These are phyloP conservation scores for Phrixothrix hirtus DNA, from an alignment of 2,888 invertebrate species.

Conservation along the genomic window DNA sequence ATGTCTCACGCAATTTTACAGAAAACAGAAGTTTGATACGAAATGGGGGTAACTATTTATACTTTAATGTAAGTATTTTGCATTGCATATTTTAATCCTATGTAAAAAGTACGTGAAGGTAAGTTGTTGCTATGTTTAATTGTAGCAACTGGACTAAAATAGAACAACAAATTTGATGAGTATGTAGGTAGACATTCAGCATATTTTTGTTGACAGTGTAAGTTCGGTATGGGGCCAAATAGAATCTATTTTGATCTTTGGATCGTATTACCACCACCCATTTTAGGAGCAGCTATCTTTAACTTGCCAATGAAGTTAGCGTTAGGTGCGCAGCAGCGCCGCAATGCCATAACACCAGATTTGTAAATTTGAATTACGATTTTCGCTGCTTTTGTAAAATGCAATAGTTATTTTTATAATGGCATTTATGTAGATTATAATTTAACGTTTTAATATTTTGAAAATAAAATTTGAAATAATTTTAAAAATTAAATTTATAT, in stretches of 20 bases:
- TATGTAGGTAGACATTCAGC: constrained; percentile 28
- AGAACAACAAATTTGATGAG: constrained; percentile 11
- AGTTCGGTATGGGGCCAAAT: constrained; percentile 48
- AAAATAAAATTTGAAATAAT: neutral
- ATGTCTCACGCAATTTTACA: too few species aligned
- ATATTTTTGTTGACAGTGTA: constrained; percentile 46
- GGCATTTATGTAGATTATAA: too few species aligned
- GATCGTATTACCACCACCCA: constrained; percentile 68
- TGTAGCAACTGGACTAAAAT: constrained; percentile 10
- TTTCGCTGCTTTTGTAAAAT: neutral
- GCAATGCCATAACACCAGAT: neutral
- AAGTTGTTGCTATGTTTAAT: constrained; percentile 6
- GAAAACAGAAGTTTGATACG: too few species aligned
- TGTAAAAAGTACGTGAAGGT: neutral
- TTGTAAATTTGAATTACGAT: neutral
- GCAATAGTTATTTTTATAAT: too few species aligned
- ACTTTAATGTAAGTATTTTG: neutral
- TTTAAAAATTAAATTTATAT: neutral
- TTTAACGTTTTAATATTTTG: too few species aligned
- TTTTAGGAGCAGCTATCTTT: constrained; percentile 67
- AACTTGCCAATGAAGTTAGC: constrained; percentile 49
- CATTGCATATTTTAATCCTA: neutral
- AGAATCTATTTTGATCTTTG: constrained; percentile 61
- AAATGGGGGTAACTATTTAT: too few species aligned
- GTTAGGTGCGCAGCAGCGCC: constrained; percentile 28